Evolutionary conservation across 2,113 vertebrate species (phyloP), one percentile per base, ranked within the genome.

Genomic region (Apistogramma diplotaenia): DNA sequence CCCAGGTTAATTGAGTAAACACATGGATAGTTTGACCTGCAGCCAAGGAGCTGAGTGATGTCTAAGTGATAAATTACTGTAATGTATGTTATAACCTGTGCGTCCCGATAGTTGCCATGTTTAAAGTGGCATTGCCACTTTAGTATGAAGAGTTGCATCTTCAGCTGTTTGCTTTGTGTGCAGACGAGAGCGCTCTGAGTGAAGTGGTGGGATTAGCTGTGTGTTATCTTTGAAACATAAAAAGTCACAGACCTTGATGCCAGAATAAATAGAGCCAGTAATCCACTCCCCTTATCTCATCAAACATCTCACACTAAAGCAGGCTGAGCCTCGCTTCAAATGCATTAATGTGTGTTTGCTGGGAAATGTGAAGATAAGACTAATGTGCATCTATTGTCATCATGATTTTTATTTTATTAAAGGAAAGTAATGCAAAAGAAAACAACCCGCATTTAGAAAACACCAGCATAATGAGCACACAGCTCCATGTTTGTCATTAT

Each of bases 261-360:
- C 79, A 59, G 33, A 78, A 29, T 67, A 83, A 85, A 90, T 57
- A 79, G 51, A 84, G 72, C 15, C 51, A 35, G 43, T 83, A 81
- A 85, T 87, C 78, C 51, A 72, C 58, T 8, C n/a, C 18, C 73
- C 62, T 74, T 7, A 4, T 74, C 53, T 81, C 56, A 62, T 56
- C 71, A 87, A 57, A 84, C 75, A 80, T 16, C 46, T 79, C 55
- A 46, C 23, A 7, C 29, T 25, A 40, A n/a, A 71, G 53, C 76
- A 74, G n/a, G 79, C 74, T 4, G n/a, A 74, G 80, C 21, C 74
- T 76, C 74, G 76, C 85, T 81, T 40, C 16, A 79, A 56, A 76
- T n/a, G 25, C n/a, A 27, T 10, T 2, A 27, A 10, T 23, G 23
- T 4, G 54, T 19, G 19, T 37, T 6, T 16, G 23, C 55, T 57